Percentiles rank a stretch among this genome's conserved stretches.
Conservation (phyloP, 1,140 invertebrate species). For the Drosophila albomicans region DNA sequence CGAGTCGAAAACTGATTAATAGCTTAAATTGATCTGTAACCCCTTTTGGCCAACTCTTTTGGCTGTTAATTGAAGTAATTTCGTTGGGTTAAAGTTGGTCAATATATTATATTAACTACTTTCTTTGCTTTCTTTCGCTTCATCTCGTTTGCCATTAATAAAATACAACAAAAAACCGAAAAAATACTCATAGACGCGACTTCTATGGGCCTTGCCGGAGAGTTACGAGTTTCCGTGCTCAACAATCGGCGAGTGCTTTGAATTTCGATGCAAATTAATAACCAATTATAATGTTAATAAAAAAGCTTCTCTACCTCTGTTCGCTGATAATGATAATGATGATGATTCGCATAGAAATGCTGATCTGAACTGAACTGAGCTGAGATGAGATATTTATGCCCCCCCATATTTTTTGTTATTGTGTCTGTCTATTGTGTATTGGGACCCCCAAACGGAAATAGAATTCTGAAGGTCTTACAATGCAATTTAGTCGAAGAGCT, state of each 20-base stretch:
- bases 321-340: slow-evolving; percentile 13
- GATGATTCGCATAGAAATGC: slow-evolving; percentile 29
- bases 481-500: slow-evolving; percentile 13
- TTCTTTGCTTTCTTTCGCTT: slow-evolving; percentile 47
- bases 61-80: slow-evolving; percentile 65
- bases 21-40: slow-evolving; percentile 45
- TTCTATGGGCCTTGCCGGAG: slow-evolving; percentile 5
- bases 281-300: slow-evolving; percentile 72
- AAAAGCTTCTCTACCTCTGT: slow-evolving; percentile 29
- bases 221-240: slow-evolving; percentile 32
- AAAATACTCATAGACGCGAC: slow-evolving; percentile 10
- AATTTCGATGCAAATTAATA: slow-evolving; percentile 78
- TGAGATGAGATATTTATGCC: slow-evolving; percentile 23
- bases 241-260: slow-evolving; percentile 52
- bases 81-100: slow-evolving; percentile 36
- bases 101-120: slow-evolving; percentile 38
- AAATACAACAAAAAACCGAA: neutral
- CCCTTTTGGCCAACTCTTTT: slow-evolving; percentile 45
- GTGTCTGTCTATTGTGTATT: slow-evolving; percentile 2
- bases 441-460: slow-evolving; percentile 64
- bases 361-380: slow-evolving; percentile 8
- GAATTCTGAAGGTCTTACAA: slow-evolving; percentile 68
- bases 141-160: slow-evolving; percentile 41
- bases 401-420: slow-evolving; percentile 29
- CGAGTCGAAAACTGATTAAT: slow-evolving; percentile 32